Evolutionary conservation across 2,797 vertebrate genomes (phyloP).

Genomic region (Bovichtus diacanthus): DNA sequence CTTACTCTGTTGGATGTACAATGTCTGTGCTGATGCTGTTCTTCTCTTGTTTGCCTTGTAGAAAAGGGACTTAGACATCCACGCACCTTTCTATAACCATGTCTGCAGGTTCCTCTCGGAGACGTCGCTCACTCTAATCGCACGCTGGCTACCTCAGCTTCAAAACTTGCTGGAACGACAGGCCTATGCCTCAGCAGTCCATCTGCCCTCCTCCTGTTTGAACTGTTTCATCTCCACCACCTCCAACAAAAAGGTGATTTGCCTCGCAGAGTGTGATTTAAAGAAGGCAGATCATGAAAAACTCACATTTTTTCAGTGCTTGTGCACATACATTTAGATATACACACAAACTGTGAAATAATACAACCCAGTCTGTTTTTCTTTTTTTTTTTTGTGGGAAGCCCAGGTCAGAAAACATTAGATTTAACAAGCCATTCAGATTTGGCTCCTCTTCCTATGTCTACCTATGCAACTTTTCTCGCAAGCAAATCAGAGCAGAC

Average conservation of each 20-base stretch:
- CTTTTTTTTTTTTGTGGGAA: no score
- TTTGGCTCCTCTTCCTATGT: no score
- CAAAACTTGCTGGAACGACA: conserved; percentile 57
- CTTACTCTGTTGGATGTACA: background rate
- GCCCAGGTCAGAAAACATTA: no score
- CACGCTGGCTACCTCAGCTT: conserved; percentile 76
- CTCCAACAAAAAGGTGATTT: conserved; percentile 70
- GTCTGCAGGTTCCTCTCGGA: conserved; percentile 74
- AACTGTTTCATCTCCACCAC: conserved; percentile 65
- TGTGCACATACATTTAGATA: no score
- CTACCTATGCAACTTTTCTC: no score
- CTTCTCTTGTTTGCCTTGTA: conserved; percentile 55
- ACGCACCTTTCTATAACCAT: conserved; percentile 67
- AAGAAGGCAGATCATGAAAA: no score
- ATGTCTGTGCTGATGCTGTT: background rate
- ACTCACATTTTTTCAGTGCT: no score
- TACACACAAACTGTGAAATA: no score
- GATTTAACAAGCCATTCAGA: no score
- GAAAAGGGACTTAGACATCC: conserved; percentile 56
- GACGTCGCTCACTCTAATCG: conserved; percentile 60
- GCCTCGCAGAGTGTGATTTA: background rate
- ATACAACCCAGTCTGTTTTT: no score
- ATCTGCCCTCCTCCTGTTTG: conserved; percentile 73
- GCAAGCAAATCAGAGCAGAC: no score
- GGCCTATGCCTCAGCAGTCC: conserved; percentile 45